Evolutionary conservation across 1,140 invertebrate species (phyloP), one percentile per base, ranked within the genome.

Genomic region (Orchesella cincta): DNA sequence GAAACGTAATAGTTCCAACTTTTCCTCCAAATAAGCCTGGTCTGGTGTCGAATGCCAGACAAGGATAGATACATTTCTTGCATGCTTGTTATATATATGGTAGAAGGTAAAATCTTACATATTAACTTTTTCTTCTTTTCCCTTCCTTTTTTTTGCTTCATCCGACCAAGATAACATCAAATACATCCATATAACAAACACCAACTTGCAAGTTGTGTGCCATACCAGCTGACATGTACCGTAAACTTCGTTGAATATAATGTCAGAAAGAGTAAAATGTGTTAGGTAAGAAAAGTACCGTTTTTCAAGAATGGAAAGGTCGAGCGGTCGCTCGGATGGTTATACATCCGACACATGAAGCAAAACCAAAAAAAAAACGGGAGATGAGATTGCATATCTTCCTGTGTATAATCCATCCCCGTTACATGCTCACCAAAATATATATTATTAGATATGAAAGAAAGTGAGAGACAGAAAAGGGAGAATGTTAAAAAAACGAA

Each of bases 391-490:
- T 46, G 39, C 39, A 46, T 46, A 46, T 46, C 20, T 46, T 12
- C 20, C 20, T 46, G 8, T 46, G 39, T 46, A 46, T 46, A 46
- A 46, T 46, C 39, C 39, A 46, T 46, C 39, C 39, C 8, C 39
- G 8, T 46, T 20, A 12, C 39, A 8, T 46, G 39, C 39, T 20
- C 39, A 8, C 20, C 39, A 57, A 14, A 57, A 57, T 14, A 57
- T 26, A 57, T 57, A 57, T n/a, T n/a, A n/a, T 57, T 57, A n/a
- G 52, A 57, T 57, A 23, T 57, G 52, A 57, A 26, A n/a, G 52
- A 46, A 46, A 46, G 18, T 5, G 39, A 46, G 39, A 46, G 23
- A 57, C 23, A n/a, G 52, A 57, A n/a, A 26, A 57, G 52, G 39
- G 23, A n/a, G 23, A 57, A 57, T 14, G 52, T 57, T 14, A 57